These are phyloP conservation scores for Patiria miniata DNA, from an alignment of 35 echinoderm and acorn worm species.

Conservation along the genomic window DNA sequence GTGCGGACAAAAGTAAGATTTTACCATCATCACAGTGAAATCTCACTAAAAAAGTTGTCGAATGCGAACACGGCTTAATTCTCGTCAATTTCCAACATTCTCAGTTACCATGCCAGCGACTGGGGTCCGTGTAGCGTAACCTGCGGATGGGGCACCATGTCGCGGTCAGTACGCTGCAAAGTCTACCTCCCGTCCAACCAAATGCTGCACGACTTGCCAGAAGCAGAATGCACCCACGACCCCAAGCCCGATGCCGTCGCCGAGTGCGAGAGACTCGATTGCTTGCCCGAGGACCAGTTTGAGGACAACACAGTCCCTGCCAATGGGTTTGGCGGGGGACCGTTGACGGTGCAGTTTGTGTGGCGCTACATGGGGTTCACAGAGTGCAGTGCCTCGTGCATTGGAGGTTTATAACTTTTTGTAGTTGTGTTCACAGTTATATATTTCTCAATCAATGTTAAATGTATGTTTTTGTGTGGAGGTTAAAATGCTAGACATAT, in stretches of 20 bases:
- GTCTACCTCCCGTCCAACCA: slow-evolving; percentile 28
- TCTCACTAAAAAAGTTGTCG: too few species aligned
- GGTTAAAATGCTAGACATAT: too few species aligned
- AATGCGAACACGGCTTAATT: too few species aligned
- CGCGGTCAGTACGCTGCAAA: slow-evolving; percentile 45
- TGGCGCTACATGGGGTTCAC: slow-evolving; percentile 63
- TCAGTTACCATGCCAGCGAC: slow-evolving; percentile 44
- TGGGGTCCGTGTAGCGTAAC: slow-evolving; percentile 56
- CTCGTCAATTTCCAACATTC: too few species aligned
- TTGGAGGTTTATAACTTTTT: slow-evolving; percentile 43
- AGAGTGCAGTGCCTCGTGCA: slow-evolving; percentile 68
- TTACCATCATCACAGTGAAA: too few species aligned
- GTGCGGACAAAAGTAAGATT: too few species aligned
- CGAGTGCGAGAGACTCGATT: slow-evolving; percentile 12
- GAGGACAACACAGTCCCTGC: slow-evolving; percentile 31
- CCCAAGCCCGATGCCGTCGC: slow-evolving; percentile 10
- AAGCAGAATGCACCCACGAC: slow-evolving; percentile 26
- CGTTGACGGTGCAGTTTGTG: slow-evolving; percentile 7
- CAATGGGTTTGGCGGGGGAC: neutral
- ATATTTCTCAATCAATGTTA: too few species aligned
- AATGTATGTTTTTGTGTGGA: too few species aligned
- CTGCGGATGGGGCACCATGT: slow-evolving; percentile 39
- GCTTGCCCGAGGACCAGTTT: neutral
- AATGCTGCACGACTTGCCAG: slow-evolving; percentile 8
- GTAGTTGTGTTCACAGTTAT: too few species aligned